phyloP scores from a whole-genome alignment of 2,888 invertebrate species.

The Tenthredo mesomela region DNA sequence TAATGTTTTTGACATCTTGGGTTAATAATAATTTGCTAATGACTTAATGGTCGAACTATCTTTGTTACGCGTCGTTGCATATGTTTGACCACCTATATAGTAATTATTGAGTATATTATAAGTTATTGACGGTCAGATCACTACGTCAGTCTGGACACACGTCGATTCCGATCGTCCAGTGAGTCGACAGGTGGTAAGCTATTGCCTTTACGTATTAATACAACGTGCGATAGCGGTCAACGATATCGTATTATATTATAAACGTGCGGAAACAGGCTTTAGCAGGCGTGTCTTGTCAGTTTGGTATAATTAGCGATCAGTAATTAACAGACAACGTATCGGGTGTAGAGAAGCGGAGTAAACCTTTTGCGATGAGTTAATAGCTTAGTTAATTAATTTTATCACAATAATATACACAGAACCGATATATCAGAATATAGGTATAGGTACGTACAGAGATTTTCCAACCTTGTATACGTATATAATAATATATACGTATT shows the following conservation, averaged over 20 bases:
- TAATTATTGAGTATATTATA: background rate
- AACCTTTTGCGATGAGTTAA: slow-evolving; percentile 33
- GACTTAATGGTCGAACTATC: background rate
- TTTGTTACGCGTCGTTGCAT: background rate
- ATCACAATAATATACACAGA: slow-evolving; percentile 38
- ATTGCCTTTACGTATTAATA: slow-evolving; percentile 21
- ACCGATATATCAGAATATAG: background rate
- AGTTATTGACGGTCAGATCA: background rate
- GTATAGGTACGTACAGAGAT: background rate
- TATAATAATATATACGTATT: background rate
- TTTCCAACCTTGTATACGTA: background rate
- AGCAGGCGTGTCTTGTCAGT: slow-evolving; percentile 28
- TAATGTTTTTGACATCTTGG: background rate
- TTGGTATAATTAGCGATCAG: slow-evolving; percentile 44
- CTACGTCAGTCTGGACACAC: background rate
- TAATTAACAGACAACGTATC: slow-evolving; percentile 16
- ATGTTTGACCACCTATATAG: background rate
- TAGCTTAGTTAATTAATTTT: slow-evolving; percentile 46
- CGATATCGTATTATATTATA: background rate
- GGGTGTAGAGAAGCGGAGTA: background rate
- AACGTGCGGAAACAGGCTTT: slow-evolving; percentile 27
- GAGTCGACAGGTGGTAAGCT: slow-evolving; percentile 30
- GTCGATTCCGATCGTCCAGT: background rate
- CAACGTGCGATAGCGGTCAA: slow-evolving; percentile 20
- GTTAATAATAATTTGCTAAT: no score